phyloP scores from a whole-genome alignment of 1,140 invertebrate genomes.

The Drosophila setifemur region DNA sequence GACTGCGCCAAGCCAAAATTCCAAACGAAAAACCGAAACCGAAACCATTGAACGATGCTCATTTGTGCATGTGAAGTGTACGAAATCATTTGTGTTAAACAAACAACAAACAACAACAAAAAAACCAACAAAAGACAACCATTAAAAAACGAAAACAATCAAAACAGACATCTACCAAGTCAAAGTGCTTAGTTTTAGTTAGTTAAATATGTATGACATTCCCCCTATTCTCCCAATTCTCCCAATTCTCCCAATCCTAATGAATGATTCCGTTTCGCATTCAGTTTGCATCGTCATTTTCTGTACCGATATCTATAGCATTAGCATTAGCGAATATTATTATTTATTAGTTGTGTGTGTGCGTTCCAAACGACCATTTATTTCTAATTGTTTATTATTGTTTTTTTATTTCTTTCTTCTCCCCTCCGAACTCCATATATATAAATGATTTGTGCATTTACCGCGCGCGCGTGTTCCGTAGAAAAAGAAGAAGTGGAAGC shows the following conservation, averaged over 20 bases:
- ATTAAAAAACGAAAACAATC: slow-evolving; percentile 27
- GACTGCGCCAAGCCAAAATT: slow-evolving; percentile 41
- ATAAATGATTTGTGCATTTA: slow-evolving; percentile 34
- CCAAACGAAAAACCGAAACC: no score
- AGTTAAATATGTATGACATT: background rate
- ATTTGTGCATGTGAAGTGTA: slow-evolving; percentile 31
- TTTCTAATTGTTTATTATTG: slow-evolving; percentile 71
- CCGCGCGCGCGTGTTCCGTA: slow-evolving; percentile 50
- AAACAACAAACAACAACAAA: background rate
- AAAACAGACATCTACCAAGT: slow-evolving; percentile 26
- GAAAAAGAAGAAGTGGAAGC: slow-evolving; percentile 82
- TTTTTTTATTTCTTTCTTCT: slow-evolving; percentile 59
- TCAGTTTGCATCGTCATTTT: slow-evolving; percentile 14
- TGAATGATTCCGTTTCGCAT: slow-evolving; percentile 15
- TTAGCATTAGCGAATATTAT: slow-evolving; percentile 17
- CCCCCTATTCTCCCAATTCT: no score
- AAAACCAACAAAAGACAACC: no score
- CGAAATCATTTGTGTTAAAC: no score
- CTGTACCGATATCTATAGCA: background rate
- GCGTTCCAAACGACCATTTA: slow-evolving; percentile 52
- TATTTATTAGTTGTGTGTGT: slow-evolving; percentile 25
- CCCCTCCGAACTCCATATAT: slow-evolving; percentile 32
- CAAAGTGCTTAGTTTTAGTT: slow-evolving; percentile 33
- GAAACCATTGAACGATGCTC: background rate
- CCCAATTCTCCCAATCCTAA: no score